These are phyloP conservation scores for Adelosebastes latens DNA, from an alignment of 2,797 vertebrate genomes.

Conservation along the genomic window DNA sequence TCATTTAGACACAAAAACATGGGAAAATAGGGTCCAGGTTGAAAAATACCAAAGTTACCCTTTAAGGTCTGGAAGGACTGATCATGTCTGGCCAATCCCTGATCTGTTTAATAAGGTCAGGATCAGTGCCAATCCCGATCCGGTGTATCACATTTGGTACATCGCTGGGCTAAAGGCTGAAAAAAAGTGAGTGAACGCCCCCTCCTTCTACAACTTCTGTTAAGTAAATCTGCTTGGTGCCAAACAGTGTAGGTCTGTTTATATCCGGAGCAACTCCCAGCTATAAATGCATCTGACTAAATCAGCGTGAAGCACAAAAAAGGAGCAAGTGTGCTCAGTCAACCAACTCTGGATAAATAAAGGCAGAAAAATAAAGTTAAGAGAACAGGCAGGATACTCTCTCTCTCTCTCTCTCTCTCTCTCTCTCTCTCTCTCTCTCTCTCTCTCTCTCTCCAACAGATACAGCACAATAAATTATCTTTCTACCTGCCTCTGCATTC, in stretches of 20 bases:
- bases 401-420: background rate
- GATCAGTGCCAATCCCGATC: background rate
- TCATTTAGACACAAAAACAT: too few species aligned
- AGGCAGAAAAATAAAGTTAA: slow-evolving; percentile 30
- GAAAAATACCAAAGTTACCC: too few species aligned
- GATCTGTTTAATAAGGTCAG: background rate
- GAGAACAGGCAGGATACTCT: slow-evolving; percentile 14
- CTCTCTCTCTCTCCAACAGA: slow-evolving; percentile 6
- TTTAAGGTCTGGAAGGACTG: background rate
- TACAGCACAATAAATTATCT: slow-evolving; percentile 36
- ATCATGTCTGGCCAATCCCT: background rate
- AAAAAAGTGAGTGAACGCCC: background rate
- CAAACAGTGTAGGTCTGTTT: slow-evolving; percentile 7
- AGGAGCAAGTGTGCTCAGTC: slow-evolving; percentile 34
- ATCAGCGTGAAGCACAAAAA: slow-evolving; percentile 19
- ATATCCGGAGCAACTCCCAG: slow-evolving; percentile 15
- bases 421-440: slow-evolving; percentile 1
- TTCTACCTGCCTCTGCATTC: slow-evolving; percentile 49
- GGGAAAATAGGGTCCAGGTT: too few species aligned
- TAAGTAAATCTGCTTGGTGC: slow-evolving; percentile 18
- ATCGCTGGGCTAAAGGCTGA: background rate
- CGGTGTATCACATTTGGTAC: background rate
- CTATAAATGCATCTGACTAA: slow-evolving; percentile 25
- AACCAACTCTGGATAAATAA: slow-evolving; percentile 49
- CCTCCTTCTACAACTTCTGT: slow-evolving; percentile 16